Base-by-base conservation (phyloP, 2,113 vertebrate genomes). In the Oreocharis arfaki region DNA sequence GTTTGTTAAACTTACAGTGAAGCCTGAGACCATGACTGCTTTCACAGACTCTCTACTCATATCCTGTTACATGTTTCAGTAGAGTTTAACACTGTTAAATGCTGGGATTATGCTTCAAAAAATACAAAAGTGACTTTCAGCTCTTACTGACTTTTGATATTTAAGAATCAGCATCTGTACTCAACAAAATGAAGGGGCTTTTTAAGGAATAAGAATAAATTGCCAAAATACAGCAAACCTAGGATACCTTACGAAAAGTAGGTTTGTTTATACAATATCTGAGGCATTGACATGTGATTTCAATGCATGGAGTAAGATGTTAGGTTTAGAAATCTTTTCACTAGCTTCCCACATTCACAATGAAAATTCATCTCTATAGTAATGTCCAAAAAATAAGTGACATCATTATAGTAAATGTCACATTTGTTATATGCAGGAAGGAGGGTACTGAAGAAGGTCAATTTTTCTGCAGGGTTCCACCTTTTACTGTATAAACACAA, bases 181-280 rank as follows among this genome's bases (percentile, higher is more conserved):
- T 63, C 17, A 78, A 57, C 18, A 75, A 75, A 84, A 56, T 0
- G 0, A 39, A n/a, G 5, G 7, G 2, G 0, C 0, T 17, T 81
- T 47, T 57, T 30, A 39, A 42, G 39, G 3, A 73, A 41, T 47
- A 76, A 53, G 23, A 83, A 59, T 55, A 56, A 44, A 63, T 23
- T 41, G 13, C 3, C 27, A 93, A 90, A 78, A 52, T 39, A 69
- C 11, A 60, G 11, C 9, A 53, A 77, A 33, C 10, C 22, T 68
- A 44, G 21, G 14, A 65, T 60, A 37, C 8, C 5, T 79, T 15
- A 33, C 26, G 68, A 79, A 16, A 83, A 39, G 13, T 35, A 56
- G 8, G 21, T 70, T 85, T 79, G 9, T 63, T 84, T 89, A 56
- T 47, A 64, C 21, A 42, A 15, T 55, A 37, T 32, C 46, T 82